phyloP scores from a whole-genome alignment of 35 echinoderm and acorn worm genomes.

The Holothuria glaberrima region DNA sequence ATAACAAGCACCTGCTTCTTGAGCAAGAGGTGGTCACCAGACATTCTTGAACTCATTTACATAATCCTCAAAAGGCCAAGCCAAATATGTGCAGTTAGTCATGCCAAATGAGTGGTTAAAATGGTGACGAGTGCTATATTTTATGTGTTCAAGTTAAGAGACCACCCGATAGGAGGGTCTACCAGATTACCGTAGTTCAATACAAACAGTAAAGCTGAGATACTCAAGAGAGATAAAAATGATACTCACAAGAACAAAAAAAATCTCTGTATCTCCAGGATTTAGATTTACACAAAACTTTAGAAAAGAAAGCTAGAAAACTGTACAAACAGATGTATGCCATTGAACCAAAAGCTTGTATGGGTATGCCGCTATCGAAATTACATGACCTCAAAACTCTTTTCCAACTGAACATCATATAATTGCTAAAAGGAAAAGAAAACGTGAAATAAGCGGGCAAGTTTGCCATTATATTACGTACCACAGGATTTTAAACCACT shows the following conservation, averaged over 20 bases:
- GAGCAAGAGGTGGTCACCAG: slow-evolving; percentile 3
- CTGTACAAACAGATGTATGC: not conserved
- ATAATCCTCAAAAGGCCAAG: slow-evolving; percentile 2
- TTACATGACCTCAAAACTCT: not conserved
- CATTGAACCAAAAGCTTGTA: not conserved
- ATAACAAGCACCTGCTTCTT: not conserved
- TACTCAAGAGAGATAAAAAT: no score
- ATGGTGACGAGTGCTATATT: no score
- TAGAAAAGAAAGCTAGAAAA: not conserved
- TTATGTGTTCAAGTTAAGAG: slow-evolving; percentile 19
- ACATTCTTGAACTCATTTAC: not conserved
- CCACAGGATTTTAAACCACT: no score
- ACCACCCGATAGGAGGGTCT: not conserved
- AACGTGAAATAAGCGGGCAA: no score
- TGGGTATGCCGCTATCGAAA: not conserved
- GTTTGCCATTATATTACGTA: no score
- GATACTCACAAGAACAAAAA: no score
- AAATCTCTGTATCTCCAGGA: no score
- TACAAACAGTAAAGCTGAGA: not conserved
- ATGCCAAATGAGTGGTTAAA: no score
- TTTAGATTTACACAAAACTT: not conserved
- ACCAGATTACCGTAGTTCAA: not conserved
- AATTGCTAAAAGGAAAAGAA: no score
- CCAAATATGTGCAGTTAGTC: not conserved
- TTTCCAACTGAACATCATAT: not conserved